Evolutionary conservation across 1,140 invertebrate genomes (phyloP), one percentile per base, ranked within the genome.

Genomic region (Brachionus sp.): DNA sequence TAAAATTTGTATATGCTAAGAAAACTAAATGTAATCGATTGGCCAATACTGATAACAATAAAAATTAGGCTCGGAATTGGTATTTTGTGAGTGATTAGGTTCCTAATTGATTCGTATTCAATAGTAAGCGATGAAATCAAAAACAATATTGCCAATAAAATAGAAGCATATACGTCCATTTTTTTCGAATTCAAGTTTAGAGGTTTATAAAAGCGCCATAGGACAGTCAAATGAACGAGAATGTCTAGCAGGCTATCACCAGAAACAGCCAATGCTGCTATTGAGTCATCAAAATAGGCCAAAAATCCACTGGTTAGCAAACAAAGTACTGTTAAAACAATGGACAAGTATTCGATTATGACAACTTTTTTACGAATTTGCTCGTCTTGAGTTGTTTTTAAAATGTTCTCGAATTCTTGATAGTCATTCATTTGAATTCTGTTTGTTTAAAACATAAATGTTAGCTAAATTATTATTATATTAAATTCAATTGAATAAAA

Each of bases 1-100:
- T 33, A 80, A 66, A 80, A 80, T 44, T 80, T 80, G 23, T 62
- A 62, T 19, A 80, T 80, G 25, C 77, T 80, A 13, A 80, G 23
- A 5, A 80, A 12, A 42, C 29, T 80, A 25, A 80, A 80, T 25
- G 39, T 44, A n/a, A 80, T 80, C 53, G 77, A 80, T 62, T 80
- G 77, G 12, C 16, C 12, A 42, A 80, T 62, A 19, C 77, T 80
- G 6, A 80, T 66, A 0, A 16, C 19, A 12, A 80, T 80, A 16
- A 42, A 80, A 19, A 25, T 19, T 16, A 80, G 13, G 25, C 77
- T 80, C 16, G 77, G 77, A 6, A 62, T 42, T 25, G 77, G 77
- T 19, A 16, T 57, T 39, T 33, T 35, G 7, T 33, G 19, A 62
- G 19, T 35, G 13, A 80, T 35, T 44, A 80, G 42, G 42, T 62